A percentile compares a stretch with the other conserved stretches of the same genome.
These are phyloP conservation scores for Polyommatus iphigenia DNA, from an alignment of 2,888 invertebrate species.

Conservation along the genomic window DNA sequence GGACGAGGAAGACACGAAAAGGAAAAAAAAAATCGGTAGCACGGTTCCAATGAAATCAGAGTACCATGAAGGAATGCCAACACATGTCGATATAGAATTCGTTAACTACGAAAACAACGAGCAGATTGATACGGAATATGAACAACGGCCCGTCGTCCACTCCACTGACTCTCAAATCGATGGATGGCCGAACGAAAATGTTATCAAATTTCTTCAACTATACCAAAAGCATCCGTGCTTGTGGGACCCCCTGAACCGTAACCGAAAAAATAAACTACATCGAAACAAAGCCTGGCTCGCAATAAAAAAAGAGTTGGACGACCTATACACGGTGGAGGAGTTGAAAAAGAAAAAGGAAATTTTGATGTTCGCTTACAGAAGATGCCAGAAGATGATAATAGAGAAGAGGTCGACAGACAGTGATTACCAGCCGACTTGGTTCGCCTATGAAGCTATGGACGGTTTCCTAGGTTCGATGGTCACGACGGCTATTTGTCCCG, in stretches of 20 bases:
- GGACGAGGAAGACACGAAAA: neutral
- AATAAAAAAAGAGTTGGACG: neutral
- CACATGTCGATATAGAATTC: neutral
- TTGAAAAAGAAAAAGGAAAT: constrained; percentile 26
- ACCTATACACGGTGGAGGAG: neutral
- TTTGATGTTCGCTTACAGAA: constrained; percentile 17
- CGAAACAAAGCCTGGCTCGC: constrained; percentile 11
- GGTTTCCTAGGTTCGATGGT: constrained; percentile 1
- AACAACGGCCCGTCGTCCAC: neutral
- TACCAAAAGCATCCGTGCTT: constrained; percentile 11
- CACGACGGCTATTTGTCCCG: neutral
- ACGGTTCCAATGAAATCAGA: neutral
- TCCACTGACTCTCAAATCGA: neutral
- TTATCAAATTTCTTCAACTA: constrained; percentile 7
- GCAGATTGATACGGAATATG: neutral
- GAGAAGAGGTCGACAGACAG: neutral
- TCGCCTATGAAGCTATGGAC: constrained; percentile 3
- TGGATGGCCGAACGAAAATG: constrained; percentile 26
- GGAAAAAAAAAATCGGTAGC: neutral
- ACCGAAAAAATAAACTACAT: neutral
- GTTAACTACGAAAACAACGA: neutral
- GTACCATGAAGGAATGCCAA: neutral
- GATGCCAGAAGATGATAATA: neutral
- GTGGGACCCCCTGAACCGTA: constrained; percentile 4
- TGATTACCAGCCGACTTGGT: constrained; percentile 19